Evolutionary conservation across 2,113 vertebrate species (phyloP).

Genomic region (Orycteropus afer): DNA sequence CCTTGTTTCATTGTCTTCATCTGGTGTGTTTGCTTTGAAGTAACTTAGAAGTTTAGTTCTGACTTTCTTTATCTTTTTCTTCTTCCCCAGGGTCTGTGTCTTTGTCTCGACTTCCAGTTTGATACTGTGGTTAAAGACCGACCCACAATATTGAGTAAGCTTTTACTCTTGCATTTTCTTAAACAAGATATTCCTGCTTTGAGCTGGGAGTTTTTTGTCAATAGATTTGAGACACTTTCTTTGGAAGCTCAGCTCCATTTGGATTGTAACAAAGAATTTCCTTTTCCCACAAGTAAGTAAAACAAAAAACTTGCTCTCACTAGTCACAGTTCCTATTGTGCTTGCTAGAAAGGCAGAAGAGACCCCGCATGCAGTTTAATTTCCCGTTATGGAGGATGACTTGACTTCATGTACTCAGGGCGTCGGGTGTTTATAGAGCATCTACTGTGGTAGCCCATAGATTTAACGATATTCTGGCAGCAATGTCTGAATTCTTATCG

Average conservation of each 20-base stretch:
- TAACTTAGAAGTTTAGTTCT: background rate
- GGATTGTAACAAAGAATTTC: constrained; percentile 99
- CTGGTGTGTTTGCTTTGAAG: background rate
- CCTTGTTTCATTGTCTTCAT: background rate
- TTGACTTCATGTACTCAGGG: background rate
- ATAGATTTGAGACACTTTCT: constrained; percentile 98
- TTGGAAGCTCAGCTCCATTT: constrained; percentile 98
- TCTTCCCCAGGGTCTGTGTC: constrained; percentile 92
- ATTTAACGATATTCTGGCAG: background rate
- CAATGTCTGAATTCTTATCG: background rate
- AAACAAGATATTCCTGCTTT: constrained; percentile 97
- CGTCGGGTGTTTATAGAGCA: background rate
- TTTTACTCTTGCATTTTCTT: constrained; percentile 96
- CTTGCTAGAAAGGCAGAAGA: background rate
- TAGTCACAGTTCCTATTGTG: background rate
- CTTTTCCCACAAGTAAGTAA: constrained; percentile 97
- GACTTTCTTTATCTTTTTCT: background rate
- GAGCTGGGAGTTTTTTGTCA: constrained; percentile 99
- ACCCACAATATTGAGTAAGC: constrained; percentile 97
- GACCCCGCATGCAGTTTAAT: background rate
- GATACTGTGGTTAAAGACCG: constrained; percentile 98
- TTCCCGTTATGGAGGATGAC: background rate
- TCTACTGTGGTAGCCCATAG: background rate
- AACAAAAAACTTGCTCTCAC: constrained; percentile 53
- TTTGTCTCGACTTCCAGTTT: constrained; percentile 99